Conservation (phyloP, 2,113 vertebrate species). For the Chloebia gouldiae region DNA sequence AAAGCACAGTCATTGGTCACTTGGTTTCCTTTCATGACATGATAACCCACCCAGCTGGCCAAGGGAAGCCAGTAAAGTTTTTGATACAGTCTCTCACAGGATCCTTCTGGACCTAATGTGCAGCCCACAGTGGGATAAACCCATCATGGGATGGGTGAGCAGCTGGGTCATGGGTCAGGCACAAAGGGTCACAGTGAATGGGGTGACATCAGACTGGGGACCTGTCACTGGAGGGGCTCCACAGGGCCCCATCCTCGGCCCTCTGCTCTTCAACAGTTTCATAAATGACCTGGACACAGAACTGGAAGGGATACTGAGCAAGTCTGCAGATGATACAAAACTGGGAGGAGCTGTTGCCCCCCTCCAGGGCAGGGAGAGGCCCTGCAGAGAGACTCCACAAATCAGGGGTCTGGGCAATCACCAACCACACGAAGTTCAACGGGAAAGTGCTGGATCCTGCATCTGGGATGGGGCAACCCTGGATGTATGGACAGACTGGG, state of each 20-base stretch:
- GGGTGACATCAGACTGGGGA: too few species aligned
- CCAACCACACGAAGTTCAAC: neutral
- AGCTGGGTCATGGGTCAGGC: too few species aligned
- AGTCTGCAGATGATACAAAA: neutral
- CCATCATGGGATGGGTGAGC: too few species aligned
- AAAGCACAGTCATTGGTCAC: accelerated
- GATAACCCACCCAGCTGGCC: neutral
- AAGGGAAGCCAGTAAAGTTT: neutral
- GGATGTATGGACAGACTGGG: neutral
- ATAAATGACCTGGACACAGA: too few species aligned
- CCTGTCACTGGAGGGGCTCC: too few species aligned
- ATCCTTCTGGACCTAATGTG: neutral
- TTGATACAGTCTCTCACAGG: accelerated
- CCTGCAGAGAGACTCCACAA: neutral
- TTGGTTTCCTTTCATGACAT: neutral
- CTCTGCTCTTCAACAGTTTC: too few species aligned
- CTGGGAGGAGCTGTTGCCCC: neutral
- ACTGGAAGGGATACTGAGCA: too few species aligned
- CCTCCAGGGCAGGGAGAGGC: neutral
- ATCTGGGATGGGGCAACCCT: neutral
- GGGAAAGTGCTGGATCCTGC: neutral
- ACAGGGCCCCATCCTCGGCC: too few species aligned
- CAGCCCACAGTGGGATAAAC: neutral
- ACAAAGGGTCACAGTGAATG: too few species aligned
- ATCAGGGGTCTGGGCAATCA: neutral